Evolutionary conservation across 2,888 invertebrate species (phyloP), one percentile per base, ranked within the genome.

Genomic region (Bombylius discolor): DNA sequence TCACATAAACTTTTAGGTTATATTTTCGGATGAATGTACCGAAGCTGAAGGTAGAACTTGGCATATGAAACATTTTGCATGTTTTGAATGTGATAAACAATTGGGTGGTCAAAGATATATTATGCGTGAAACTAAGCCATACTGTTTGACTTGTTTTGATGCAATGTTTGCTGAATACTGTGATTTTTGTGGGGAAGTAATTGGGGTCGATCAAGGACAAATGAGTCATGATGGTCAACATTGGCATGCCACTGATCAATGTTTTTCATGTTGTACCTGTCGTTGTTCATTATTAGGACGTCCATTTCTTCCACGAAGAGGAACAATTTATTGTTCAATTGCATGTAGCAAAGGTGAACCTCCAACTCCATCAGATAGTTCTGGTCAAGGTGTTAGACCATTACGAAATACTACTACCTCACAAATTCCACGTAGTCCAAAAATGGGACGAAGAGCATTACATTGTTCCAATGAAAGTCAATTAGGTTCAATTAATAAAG

Each of bases 21-120:
- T 98, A 67, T 84, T 98, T 64, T 94, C 97, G 2, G 97, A 97
- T 74, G 98, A 98, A 76, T 98, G 98, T 77, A 98, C 98, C 9
- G 98, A 98, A 75, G 98, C 98, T 0, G 98, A 98, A 70, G 97
- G 97, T 0, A 80, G 93, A 60, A 95, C 95, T 34, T 98, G 97
- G 97, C 98, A 98, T 76, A 95, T 98, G 93, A 89, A 92, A 66
- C 98, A 98, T 76, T 98, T 98, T 71, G 91, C 93, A 31, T 98
- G 98, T 72, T 87, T 90, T 59, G 94, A 96, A 73, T 98, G 98
- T 77, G 87, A 92, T 68, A 80, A 85, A 53, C 88, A 93, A 77
- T 81, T 99, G 56, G 98, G 98, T n/a, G 98, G 97, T 0, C 93
- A 96, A 76, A 82, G 95, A 1, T 98, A 98, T 78, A 94, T 97